These are phyloP conservation scores for Leptinotarsa peninsularis DNA, from an alignment of 2,888 invertebrate genomes.

Conservation along the genomic window DNA sequence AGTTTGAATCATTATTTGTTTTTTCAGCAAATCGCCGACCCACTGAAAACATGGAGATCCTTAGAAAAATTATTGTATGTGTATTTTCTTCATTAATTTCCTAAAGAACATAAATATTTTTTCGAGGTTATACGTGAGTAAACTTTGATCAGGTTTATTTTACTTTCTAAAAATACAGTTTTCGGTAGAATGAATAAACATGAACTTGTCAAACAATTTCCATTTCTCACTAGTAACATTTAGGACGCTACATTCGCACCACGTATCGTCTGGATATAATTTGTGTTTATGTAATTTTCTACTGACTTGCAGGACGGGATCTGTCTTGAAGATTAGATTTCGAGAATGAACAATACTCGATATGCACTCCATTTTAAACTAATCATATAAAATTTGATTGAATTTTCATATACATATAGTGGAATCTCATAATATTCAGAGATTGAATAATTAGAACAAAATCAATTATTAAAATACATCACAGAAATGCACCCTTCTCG, in stretches of 20 bases:
- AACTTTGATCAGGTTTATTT: constrained; percentile 46
- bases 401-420: too few species aligned
- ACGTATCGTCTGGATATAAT: constrained; percentile 13
- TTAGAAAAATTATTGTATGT: constrained; percentile 45
- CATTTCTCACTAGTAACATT: constrained; percentile 14
- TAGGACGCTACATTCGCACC: constrained; percentile 10
- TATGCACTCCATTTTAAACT: background rate
- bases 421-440: too few species aligned
- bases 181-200: constrained; percentile 45
- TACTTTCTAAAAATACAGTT: constrained; percentile 47
- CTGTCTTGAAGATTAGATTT: background rate
- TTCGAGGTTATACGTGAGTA: constrained; percentile 41
- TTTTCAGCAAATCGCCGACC: constrained; percentile 30
- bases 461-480: too few species aligned
- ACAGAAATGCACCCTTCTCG: too few species aligned
- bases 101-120: constrained; percentile 47
- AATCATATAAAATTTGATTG: background rate
- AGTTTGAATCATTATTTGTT: constrained; percentile 29
- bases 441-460: too few species aligned
- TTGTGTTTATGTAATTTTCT: constrained; percentile 1
- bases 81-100: constrained; percentile 41
- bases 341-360: background rate
- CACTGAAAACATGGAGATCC: constrained; percentile 41
- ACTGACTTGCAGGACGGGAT: background rate
- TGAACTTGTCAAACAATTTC: constrained; percentile 43